Evolutionary conservation across 2,888 invertebrate genomes (phyloP), one percentile per base, ranked within the genome.

Genomic region (Spatulosminthurus flaviceps): DNA sequence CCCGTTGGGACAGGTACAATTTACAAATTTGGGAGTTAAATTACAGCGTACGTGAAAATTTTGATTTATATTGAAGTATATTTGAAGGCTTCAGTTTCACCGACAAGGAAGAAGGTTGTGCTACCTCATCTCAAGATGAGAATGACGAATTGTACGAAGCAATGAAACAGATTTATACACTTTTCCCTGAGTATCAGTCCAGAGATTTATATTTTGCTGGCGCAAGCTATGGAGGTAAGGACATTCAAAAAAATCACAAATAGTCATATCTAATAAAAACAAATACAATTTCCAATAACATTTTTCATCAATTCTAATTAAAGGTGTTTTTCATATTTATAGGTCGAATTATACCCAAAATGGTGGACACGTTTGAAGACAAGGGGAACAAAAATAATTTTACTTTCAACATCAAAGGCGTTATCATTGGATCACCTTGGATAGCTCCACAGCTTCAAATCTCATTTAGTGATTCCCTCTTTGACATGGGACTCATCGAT

Each of bases 191-290:
- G 85, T 88, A 93, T 34, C 91, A 91, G 86, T 87, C 88, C 0
- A 93, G 93, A 85, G 92, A 93, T 74, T 96, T 97, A 87, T 97
- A 92, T 88, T 91, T 95, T 0, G 92, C 94, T 0, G 96, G 97
- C 0, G 96, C 97, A 88, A 95, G 95, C 0, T 96, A 95, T 16
- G 51, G 9, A 51, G 51, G 51, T 51, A 41, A 41, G 13, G 7
- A 9, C 41, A 9, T 41, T 41, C 9, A 41, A 13, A 41, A 41
- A 41, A 9, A 41, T 41, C 13, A 9, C 41, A 13, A 9, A 13
- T 41, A 41, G 41, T 41, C 13, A 9, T 41, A 41, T 7, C 13
- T 13, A 41, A 41, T 41, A 41, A 41, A 41, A n/a, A n/a, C n/a
- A n/a, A n/a, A n/a, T n/a, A n/a, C n/a, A n/a, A n/a, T n/a, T n/a